Evolutionary conservation across 2,797 vertebrate genomes (phyloP), one percentile per base, ranked within the genome.

Genomic region (Myripristis murdjan): DNA sequence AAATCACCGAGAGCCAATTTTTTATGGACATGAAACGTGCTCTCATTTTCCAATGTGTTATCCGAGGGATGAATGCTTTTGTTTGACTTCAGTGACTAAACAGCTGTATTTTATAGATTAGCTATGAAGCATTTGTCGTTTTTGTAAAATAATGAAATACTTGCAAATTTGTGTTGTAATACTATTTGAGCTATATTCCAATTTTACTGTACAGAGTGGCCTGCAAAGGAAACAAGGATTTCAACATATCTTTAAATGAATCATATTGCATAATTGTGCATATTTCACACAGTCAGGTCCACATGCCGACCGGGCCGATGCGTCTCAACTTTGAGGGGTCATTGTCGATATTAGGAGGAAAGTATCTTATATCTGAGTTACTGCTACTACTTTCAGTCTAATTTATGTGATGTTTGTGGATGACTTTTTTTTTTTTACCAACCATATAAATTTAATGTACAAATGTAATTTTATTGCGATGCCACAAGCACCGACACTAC

Each of bases 71-170:
- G 70, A 84, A 77, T 37, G 16, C 64, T 37, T 83, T 80, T 62
- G 64, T 84, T 73, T 44, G 43, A 87, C 47, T 82, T 84, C 84
- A 73, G 69, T 75, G 85, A 89, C 87, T 90, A 81, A 93, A 90
- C 82, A 55, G 84, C 86, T 92, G 89, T 90, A 88, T 93, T 92
- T 92, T 92, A 81, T 93, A 95, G 91, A 83, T 66, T 94, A 94
- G 91, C 69, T 64, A 53, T 73, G 18, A 78, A 87, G 82, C 65
- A 77, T 78, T 66, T 82, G 66, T 84, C 41, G 3, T 77, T 87
- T n/a, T 91, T 91, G 84, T 90, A 89, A 89, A 88, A 87, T 73
- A 83, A 80, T 83, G 69, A 87, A 85, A 77, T 68, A 70, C 68
- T 76, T 85, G 68, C 66, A 58, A 70, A 84, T 71, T 49, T 86